These are phyloP conservation scores for Lagocephalus sceleratus DNA, from an alignment of 2,797 vertebrate genomes.

Conservation along the genomic window DNA sequence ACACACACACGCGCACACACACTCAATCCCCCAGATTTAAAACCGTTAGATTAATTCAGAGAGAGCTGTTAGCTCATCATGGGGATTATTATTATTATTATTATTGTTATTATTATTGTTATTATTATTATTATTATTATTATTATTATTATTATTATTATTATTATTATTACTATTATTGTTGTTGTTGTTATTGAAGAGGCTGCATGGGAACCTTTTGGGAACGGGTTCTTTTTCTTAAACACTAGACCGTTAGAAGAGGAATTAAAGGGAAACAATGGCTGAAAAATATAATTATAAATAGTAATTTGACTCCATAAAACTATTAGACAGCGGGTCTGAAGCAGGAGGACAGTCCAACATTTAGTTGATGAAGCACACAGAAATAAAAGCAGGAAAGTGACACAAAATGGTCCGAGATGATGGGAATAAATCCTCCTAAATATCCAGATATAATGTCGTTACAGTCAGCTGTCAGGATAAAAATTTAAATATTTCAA, in stretches of 20 bases:
- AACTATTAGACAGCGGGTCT: too few species aligned
- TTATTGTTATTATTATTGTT: conserved; percentile 57
- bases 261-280: conserved; percentile 54
- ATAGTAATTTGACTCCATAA: too few species aligned
- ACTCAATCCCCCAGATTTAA: conserved; percentile 70
- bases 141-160: conserved; percentile 57
- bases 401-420: conserved; percentile 3
- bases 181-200: background rate
- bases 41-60: conserved; percentile 74
- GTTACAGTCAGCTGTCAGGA: conserved; percentile 20
- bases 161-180: conserved; percentile 25
- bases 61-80: conserved; percentile 76
- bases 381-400: background rate
- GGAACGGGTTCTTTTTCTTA: conserved; percentile 2
- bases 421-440: conserved; percentile 14
- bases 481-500: conserved; percentile 11
- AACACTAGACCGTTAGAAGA: conserved; percentile 42
- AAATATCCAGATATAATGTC: conserved; percentile 10
- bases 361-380: background rate
- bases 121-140: conserved; percentile 48
- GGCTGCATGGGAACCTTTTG: conserved; percentile 26
- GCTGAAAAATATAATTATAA: conserved; percentile 17
- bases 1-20: conserved; percentile 47
- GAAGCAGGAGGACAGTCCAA: background rate
- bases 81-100: conserved; percentile 62